Base-by-base conservation (phyloP, 2,113 vertebrate genomes). In the Podiceps cristatus region DNA sequence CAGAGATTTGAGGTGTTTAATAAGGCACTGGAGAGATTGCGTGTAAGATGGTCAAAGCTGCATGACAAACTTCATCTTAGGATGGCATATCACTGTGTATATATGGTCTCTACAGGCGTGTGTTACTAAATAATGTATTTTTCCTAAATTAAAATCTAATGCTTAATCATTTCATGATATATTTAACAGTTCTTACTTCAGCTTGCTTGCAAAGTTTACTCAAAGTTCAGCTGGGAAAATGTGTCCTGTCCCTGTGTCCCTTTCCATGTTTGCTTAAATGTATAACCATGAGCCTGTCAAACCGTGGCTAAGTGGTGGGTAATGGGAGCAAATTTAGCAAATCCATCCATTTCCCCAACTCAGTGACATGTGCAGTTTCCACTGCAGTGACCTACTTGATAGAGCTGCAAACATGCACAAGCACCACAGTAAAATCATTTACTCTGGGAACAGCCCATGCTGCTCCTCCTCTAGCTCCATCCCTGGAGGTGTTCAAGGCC, bases 291-390 rank as follows among this genome's bases (percentile, higher is more conserved):
- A 89, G 47, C 52, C 69, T 47, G 15, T 67, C 23, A 91, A 89
- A 72, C 18, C 5, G 0, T 27, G n/a, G 56, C 9, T 22, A 93
- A 93, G 42, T 40, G 56, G 31, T 60, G 25, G 40, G 47, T 81
- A 96, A 93, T 55, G 37, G 52, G 55, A 94, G 47, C 25, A 80
- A 91, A 86, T 67, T 77, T 62, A 45, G 68, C 67, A 96, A 95
- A 93, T 86, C 72, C 55, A 84, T 91, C 60, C 8, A 47, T 62
- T 92, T 93, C 37, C 23, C 42, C 59, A 88, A 0, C 24, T 69
- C 72, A n/a, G 76, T 3, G 11, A 53, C 13, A 45, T 2, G 29
- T 50, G 59, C 79, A 63, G 19, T 92, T 96, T 80, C 86, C 83
- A 91, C 42, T 55, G 42, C 79, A 75, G 52, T 86, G 68, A 95